phyloP scores from a whole-genome alignment of 1,140 invertebrate species.

The Eubasilissa regina region DNA sequence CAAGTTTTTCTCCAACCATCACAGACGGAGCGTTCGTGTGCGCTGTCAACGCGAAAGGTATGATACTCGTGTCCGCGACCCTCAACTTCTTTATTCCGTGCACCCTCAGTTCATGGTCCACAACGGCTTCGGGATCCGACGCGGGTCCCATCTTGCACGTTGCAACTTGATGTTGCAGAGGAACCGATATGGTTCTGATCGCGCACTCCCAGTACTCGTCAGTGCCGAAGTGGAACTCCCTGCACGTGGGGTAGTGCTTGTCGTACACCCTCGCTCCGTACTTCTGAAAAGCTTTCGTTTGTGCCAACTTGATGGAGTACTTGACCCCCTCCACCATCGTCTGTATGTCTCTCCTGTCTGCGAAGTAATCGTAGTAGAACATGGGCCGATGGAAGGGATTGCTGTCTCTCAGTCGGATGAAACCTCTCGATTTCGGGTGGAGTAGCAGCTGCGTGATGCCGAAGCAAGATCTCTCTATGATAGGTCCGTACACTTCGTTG shows the following conservation, averaged over 20 bases:
- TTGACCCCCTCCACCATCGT: constrained; percentile 65
- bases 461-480: constrained; percentile 69
- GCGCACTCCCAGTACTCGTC: constrained; percentile 73
- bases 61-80: constrained; percentile 67
- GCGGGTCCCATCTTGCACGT: constrained; percentile 77
- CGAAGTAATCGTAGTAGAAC: constrained; percentile 68
- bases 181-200: constrained; percentile 64
- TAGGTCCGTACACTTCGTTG: constrained; percentile 71
- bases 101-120: constrained; percentile 73
- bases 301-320: constrained; percentile 61
- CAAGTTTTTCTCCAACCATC: constrained; percentile 75
- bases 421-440: constrained; percentile 82
- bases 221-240: constrained; percentile 63
- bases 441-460: constrained; percentile 62
- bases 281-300: constrained; percentile 62
- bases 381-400: constrained; percentile 83
- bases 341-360: constrained; percentile 62
- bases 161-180: constrained; percentile 72
- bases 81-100: constrained; percentile 65
- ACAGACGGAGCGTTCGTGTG: constrained; percentile 65
- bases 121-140: constrained; percentile 72
- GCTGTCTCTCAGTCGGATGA: constrained; percentile 76
- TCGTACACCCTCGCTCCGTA: constrained; percentile 65
- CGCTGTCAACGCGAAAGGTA: constrained; percentile 63
- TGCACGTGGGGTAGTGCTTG: constrained; percentile 69